Conservation (phyloP, 2,797 vertebrate species). For the Poeciliopsis gracilis region DNA sequence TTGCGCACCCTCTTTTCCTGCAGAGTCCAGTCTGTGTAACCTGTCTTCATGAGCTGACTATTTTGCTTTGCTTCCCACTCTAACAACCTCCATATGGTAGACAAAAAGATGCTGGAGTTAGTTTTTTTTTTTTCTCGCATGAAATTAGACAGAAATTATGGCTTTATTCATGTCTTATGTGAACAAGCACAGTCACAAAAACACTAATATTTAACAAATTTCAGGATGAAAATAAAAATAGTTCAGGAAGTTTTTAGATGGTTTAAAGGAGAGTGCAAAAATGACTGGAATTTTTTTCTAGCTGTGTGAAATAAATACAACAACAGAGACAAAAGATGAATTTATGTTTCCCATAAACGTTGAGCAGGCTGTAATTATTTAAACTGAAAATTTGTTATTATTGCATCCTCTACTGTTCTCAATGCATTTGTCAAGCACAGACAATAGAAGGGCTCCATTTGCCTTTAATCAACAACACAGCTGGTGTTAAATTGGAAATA, state of each 20-base stretch:
- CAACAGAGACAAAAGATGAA: neutral
- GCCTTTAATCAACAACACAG: neutral
- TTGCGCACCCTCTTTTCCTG: conserved; percentile 36
- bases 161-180: conserved; percentile 17
- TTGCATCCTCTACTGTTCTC: neutral
- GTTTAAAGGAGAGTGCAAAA: neutral
- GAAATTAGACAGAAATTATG: conserved; percentile 54
- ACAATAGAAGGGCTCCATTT: neutral
- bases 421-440: neutral
- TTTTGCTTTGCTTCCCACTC: conserved; percentile 62
- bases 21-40: conserved; percentile 56
- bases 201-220: conserved; percentile 23
- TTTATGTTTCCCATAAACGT: neutral
- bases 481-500: neutral
- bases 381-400: neutral
- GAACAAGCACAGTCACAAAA: neutral
- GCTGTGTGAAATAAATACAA: neutral
- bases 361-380: neutral
- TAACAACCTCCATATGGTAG: conserved; percentile 75
- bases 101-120: conserved; percentile 34
- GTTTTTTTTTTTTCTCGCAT: conserved; percentile 40
- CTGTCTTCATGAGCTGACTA: conserved; percentile 59
- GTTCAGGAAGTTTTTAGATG: too few relatives aligned
- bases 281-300: neutral
- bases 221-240: neutral